Percentiles rank a stretch among this genome's conserved stretches.
phyloP scores from a whole-genome alignment of 1,140 invertebrate species.

The Bombus breviceps region DNA sequence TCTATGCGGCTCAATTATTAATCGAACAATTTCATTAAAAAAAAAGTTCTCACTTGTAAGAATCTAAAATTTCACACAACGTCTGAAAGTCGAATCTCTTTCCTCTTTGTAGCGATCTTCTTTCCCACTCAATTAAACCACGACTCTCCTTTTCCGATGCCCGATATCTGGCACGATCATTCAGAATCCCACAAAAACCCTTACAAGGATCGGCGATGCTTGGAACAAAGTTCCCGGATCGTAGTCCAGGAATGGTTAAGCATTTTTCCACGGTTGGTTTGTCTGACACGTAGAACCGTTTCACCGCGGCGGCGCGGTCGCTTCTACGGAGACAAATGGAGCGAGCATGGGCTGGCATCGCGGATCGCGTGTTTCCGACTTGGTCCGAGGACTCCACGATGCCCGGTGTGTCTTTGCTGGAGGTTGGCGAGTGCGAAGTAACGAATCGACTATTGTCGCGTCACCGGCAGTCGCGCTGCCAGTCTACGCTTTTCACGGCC shows the following conservation, averaged over 20 bases:
- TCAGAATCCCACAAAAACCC: neutral
- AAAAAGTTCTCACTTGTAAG: too few species aligned
- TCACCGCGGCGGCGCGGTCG: conserved; percentile 28
- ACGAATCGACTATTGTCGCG: conserved; percentile 72
- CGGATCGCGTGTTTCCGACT: conserved; percentile 35
- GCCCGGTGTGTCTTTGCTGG: conserved; percentile 15
- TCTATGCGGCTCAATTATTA: too few species aligned
- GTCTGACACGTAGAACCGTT: conserved; percentile 17
- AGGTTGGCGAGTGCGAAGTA: conserved; percentile 59
- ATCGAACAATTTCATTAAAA: too few species aligned
- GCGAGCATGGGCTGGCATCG: conserved; percentile 55
- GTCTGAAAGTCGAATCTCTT: too few species aligned
- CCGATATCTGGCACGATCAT: neutral
- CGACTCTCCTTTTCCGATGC: neutral
- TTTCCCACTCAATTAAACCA: neutral
- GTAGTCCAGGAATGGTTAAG: conserved; percentile 22
- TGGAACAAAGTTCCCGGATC: conserved; percentile 30
- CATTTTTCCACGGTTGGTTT: conserved; percentile 38
- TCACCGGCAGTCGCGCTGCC: conserved; percentile 42
- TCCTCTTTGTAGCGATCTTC: neutral
- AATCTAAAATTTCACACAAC: too few species aligned
- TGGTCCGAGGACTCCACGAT: conserved; percentile 12
- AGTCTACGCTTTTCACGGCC: conserved; percentile 18
- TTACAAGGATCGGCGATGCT: conserved; percentile 29
- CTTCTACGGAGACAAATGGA: conserved; percentile 66